Evolutionary conservation across 2,888 invertebrate species (phyloP).

Genomic region (Nasonia oneida): DNA sequence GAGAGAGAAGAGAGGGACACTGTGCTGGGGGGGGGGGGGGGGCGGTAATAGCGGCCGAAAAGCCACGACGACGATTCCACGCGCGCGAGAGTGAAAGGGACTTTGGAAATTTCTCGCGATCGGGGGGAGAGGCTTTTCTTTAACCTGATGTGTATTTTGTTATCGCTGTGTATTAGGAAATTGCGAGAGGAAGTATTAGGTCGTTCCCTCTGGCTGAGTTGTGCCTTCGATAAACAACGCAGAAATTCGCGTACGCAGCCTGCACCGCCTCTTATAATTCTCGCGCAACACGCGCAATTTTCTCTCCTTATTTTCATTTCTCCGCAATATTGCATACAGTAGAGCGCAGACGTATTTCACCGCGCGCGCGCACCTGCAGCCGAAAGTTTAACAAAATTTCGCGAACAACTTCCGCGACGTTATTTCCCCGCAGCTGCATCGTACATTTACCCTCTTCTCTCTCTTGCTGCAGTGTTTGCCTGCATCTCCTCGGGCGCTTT

Average conservation of each 20-base stretch:
- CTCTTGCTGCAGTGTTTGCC: slow-evolving; percentile 9
- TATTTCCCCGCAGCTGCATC: not conserved
- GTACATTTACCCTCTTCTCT: too few species aligned
- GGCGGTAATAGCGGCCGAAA: slow-evolving; percentile 38
- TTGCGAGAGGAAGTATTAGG: not conserved
- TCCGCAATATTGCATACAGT: not conserved
- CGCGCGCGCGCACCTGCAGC: not conserved
- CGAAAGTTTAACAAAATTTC: slow-evolving; percentile 1
- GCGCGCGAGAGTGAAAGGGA: slow-evolving; percentile 7
- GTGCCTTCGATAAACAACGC: too few species aligned
- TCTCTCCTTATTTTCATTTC: not conserved
- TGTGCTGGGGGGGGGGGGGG: not conserved
- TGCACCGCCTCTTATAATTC: not conserved
- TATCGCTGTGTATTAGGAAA: not conserved
- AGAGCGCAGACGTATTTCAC: not conserved
- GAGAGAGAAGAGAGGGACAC: not conserved
- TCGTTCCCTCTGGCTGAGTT: too few species aligned
- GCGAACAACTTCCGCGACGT: not conserved
- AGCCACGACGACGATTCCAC: slow-evolving; percentile 31
- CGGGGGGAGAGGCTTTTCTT: slow-evolving; percentile 7
- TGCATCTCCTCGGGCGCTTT: slow-evolving; percentile 6
- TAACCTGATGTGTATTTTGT: not conserved
- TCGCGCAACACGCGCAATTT: not conserved
- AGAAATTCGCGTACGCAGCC: not conserved
- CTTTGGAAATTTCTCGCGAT: slow-evolving; percentile 32